Conservation (phyloP, 2,797 vertebrate genomes). For the Lycodopsis pacificus region DNA sequence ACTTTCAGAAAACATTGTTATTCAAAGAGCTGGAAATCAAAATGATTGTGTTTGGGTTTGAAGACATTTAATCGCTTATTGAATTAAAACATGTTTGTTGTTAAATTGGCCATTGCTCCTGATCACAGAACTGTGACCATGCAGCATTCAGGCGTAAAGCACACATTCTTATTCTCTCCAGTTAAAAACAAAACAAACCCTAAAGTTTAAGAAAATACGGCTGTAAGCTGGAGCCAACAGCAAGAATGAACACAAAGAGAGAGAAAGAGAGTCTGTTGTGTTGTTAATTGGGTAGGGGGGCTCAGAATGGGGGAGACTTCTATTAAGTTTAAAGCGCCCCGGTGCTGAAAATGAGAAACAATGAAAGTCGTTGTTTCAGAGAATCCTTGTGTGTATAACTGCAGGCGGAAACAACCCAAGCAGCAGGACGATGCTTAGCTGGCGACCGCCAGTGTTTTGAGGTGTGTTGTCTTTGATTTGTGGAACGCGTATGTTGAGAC, state of each 20-base stretch:
- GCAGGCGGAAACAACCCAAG: constrained; percentile 23
- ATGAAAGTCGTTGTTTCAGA: constrained; percentile 21
- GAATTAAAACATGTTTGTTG: not conserved
- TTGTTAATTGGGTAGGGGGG: constrained; percentile 29
- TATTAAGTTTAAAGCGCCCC: constrained; percentile 12
- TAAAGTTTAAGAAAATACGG: constrained; percentile 35
- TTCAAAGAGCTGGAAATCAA: not conserved
- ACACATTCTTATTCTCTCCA: constrained; percentile 30
- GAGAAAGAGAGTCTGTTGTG: not conserved
- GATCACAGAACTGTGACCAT: constrained; percentile 16
- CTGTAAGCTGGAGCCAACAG: constrained; percentile 32
- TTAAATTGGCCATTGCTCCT: not conserved
- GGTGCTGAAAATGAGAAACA: constrained; percentile 23
- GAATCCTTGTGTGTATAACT: constrained; percentile 17
- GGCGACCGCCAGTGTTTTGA: not conserved
- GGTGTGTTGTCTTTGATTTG: constrained; percentile 14
- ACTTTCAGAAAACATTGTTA: not conserved
- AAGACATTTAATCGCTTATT: constrained; percentile 8
- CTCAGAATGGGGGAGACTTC: constrained; percentile 22
- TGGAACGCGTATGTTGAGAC: constrained; percentile 21
- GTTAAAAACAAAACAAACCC: constrained; percentile 39
- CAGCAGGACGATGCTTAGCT: constrained; percentile 21
- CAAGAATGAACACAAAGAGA: constrained; percentile 40
- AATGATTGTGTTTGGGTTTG: not conserved
- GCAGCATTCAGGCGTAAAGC: constrained; percentile 29